phyloP scores from a whole-genome alignment of 2,113 vertebrate species.

The Cricetomys ansorgei region DNA sequence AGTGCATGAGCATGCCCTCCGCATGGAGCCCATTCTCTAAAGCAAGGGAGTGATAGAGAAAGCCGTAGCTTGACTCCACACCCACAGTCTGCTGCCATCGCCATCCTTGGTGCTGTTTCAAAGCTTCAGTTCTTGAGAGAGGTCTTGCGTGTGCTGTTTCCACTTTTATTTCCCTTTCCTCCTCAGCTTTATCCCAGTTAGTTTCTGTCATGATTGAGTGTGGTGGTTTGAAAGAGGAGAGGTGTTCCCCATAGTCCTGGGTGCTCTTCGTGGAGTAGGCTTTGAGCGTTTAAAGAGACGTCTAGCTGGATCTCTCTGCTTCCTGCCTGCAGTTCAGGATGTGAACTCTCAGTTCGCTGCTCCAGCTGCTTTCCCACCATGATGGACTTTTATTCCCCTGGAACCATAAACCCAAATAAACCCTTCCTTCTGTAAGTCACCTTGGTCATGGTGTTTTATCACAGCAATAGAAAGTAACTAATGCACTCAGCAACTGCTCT shows the following conservation, averaged over 20 bases:
- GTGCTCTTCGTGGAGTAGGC: neutral
- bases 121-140: accelerated
- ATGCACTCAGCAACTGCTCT: neutral
- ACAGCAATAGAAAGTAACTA: neutral
- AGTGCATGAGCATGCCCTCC: too few relatives aligned
- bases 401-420: neutral
- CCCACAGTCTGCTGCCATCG: accelerated
- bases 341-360: neutral
- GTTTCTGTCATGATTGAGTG: neutral
- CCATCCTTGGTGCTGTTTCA: too few relatives aligned
- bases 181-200: neutral
- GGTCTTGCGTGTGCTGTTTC: accelerated
- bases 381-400: neutral
- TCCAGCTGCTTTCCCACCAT: accelerated
- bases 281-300: neutral
- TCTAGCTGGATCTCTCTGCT: neutral
- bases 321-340: neutral
- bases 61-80: accelerated
- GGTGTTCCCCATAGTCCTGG: too few relatives aligned
- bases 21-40: accelerated
- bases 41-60: accelerated
- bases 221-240: neutral
- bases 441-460: neutral
- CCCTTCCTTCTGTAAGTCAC: neutral
- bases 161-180: neutral